Conservation (phyloP, 1,140 invertebrate species). For the Caerostris darwini region DNA sequence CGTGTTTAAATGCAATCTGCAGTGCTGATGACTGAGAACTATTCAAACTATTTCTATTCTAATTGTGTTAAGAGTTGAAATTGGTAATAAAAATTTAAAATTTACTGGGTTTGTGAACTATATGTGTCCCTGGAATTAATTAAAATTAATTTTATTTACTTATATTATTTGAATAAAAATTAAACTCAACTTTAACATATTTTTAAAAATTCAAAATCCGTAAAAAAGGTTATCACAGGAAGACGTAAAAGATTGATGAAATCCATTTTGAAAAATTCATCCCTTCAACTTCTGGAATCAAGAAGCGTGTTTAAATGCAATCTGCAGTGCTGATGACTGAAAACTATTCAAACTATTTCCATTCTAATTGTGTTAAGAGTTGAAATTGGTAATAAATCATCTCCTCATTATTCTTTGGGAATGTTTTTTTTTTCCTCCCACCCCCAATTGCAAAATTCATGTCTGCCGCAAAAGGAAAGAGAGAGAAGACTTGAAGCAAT, state of each 20-base stretch:
- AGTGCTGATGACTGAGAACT: slow-evolving; percentile 45
- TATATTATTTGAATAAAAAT: no score
- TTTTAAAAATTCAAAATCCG: no score
- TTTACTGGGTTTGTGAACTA: no score
- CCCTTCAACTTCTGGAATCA: background rate
- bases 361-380: slow-evolving; percentile 50
- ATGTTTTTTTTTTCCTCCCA: slow-evolving; percentile 39
- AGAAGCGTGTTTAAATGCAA: slow-evolving; percentile 19
- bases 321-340: background rate
- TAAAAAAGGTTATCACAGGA: no score
- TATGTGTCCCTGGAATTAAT: no score
- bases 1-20: background rate
- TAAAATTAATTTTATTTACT: no score
- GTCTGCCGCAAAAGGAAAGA: background rate
- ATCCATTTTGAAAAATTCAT: no score
- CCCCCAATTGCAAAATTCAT: slow-evolving; percentile 15
- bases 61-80: slow-evolving; percentile 49
- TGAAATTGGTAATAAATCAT: slow-evolving; percentile 56
- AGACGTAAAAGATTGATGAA: no score
- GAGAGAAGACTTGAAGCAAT: background rate
- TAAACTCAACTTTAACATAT: no score
- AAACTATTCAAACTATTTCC: slow-evolving; percentile 71
- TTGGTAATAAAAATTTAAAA: no score
- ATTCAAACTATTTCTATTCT: slow-evolving; percentile 63
- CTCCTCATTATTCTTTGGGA: slow-evolving; percentile 37